Percentiles rank a stretch among this genome's conserved stretches.
phyloP scores from a whole-genome alignment of 2,888 invertebrate species.

The Hemaris fuciformis region DNA sequence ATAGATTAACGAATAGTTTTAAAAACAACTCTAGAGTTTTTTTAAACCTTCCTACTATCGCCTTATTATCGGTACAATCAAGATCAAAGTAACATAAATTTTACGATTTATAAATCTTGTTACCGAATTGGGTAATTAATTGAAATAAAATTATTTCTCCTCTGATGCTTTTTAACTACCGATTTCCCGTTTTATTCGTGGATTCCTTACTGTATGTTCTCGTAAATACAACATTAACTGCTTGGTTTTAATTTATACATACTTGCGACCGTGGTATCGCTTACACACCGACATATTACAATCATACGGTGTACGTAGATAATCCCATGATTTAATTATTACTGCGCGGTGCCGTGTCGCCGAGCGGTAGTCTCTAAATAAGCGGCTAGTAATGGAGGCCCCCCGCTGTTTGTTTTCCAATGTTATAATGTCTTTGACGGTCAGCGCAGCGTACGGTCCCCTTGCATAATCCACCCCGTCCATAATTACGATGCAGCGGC shows the following conservation, averaged over 20 bases:
- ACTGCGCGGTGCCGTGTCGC: neutral
- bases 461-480: conserved; percentile 65
- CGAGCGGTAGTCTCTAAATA: neutral
- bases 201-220: neutral
- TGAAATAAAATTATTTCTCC: neutral
- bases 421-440: conserved; percentile 52
- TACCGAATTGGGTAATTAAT: neutral
- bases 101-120: neutral
- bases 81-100: neutral
- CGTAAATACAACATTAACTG: neutral
- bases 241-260: neutral
- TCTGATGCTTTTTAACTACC: neutral
- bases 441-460: conserved; percentile 55
- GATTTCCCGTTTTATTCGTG: neutral
- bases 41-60: neutral
- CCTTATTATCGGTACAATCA: neutral
- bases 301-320: neutral
- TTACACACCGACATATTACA: neutral
- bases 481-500: conserved; percentile 65
- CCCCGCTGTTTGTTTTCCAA: conserved; percentile 73
- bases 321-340: conserved; percentile 6
- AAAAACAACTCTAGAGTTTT: no score
- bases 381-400: conserved; percentile 28
- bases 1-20: no score
- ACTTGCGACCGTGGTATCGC: neutral